A percentile compares a stretch with the other conserved stretches of the same genome.
Conservation (phyloP, 2,888 invertebrate genomes). For the Bruchidius siliquastri region DNA sequence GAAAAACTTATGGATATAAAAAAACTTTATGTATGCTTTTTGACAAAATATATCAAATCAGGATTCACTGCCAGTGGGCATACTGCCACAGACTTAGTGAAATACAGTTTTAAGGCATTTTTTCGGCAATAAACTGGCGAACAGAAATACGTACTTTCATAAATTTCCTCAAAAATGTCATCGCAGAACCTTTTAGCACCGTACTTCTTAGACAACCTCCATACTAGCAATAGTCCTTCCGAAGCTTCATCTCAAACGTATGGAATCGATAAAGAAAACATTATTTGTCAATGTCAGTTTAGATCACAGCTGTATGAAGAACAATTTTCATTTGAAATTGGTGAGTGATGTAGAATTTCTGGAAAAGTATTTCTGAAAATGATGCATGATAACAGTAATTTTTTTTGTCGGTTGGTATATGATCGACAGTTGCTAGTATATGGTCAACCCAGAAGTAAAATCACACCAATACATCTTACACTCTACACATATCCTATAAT, state of each 20-base stretch:
- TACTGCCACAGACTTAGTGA: neutral
- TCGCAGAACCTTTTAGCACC: neutral
- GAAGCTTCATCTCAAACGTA: too few relatives aligned
- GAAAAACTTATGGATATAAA: too few relatives aligned
- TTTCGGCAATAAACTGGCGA: neutral
- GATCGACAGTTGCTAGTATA: neutral
- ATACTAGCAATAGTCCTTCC: neutral
- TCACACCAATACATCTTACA: conserved; percentile 19
- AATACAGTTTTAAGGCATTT: neutral
- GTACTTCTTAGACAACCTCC: neutral
- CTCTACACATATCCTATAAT: conserved; percentile 19
- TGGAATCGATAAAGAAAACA: too few relatives aligned
- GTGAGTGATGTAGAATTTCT: too few relatives aligned
- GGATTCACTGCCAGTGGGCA: neutral
- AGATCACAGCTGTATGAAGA: too few relatives aligned
- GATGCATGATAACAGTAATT: too few relatives aligned
- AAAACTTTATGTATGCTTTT: too few relatives aligned
- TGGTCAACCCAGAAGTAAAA: neutral
- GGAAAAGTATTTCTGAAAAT: too few relatives aligned
- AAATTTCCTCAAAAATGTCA: conserved; percentile 17
- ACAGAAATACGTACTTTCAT: conserved; percentile 4
- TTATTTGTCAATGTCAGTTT: too few relatives aligned
- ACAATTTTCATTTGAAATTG: too few relatives aligned
- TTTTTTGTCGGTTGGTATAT: too few relatives aligned
- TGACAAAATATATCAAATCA: neutral